These are phyloP conservation scores for Paramisgurnus dabryanus DNA, from an alignment of 2,113 vertebrate species.

Conservation along the genomic window DNA sequence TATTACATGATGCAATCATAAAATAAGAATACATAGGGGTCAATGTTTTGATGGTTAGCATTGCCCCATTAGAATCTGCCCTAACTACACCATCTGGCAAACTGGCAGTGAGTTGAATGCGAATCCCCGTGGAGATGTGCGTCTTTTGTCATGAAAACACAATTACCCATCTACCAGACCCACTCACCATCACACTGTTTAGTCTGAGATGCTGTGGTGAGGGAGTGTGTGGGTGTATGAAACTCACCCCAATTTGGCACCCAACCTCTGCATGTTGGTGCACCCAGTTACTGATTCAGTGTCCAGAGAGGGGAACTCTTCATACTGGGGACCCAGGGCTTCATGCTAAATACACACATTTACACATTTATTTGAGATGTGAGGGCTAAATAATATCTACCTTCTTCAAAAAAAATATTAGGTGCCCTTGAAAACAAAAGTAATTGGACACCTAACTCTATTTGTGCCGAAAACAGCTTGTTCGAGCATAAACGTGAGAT, in stretches of 20 bases:
- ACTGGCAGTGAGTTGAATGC: too few relatives aligned
- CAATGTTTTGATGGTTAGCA: too few relatives aligned
- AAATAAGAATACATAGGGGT: too few relatives aligned
- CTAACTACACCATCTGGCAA: too few relatives aligned
- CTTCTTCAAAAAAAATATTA: background rate
- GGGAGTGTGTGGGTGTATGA: background rate
- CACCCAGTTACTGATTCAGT: slow-evolving; percentile 83
- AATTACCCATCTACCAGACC: background rate
- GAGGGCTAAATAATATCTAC: background rate
- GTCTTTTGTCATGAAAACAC: background rate
- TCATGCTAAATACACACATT: slow-evolving; percentile 76
- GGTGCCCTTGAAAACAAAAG: too few relatives aligned
- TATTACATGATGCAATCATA: background rate
- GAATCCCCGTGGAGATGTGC: background rate
- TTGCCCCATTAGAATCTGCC: too few relatives aligned
- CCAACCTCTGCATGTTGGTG: slow-evolving; percentile 90
- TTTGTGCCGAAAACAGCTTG: background rate
- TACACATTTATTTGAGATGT: background rate
- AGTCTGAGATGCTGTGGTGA: background rate
- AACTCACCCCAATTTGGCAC: slow-evolving; percentile 92
- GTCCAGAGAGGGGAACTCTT: slow-evolving; percentile 90
- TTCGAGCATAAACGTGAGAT: background rate
- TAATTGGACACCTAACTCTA: too few relatives aligned
- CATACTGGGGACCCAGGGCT: slow-evolving; percentile 81
- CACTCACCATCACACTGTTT: background rate